A percentile compares a stretch with the other conserved stretches of the same genome.
Evolutionary conservation across 1,140 invertebrate species (phyloP).

Genomic region (Caenorhabditis latens): DNA sequence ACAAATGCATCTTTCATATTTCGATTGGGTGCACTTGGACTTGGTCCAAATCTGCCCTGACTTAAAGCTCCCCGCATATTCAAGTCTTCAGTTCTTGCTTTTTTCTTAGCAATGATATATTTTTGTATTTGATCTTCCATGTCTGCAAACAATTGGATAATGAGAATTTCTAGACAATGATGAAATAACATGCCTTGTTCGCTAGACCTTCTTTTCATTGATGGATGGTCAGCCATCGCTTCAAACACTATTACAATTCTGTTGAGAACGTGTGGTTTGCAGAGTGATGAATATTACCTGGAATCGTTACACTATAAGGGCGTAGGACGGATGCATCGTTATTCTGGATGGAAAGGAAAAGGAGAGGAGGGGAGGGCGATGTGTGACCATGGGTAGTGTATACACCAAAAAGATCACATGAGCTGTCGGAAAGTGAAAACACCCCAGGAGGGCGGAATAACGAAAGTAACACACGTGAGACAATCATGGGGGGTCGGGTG

Average conservation of each 20-base stretch:
- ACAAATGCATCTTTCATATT: neutral
- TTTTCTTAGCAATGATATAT: neutral
- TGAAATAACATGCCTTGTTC: slow-evolving; percentile 9
- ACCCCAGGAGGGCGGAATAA: slow-evolving; percentile 26
- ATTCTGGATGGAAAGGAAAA: neutral
- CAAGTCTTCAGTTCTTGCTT: neutral
- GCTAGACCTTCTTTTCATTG: neutral
- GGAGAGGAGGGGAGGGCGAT: neutral
- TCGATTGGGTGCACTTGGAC: neutral
- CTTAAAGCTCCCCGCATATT: neutral
- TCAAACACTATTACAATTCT: neutral
- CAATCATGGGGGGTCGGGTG: neutral
- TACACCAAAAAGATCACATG: slow-evolving; percentile 48
- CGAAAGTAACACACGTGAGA: slow-evolving; percentile 9
- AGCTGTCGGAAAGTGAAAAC: slow-evolving; percentile 50
- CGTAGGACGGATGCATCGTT: no score
- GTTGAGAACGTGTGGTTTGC: no score
- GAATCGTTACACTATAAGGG: neutral
- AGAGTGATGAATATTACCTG: no score
- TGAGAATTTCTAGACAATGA: neutral
- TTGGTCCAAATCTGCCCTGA: neutral
- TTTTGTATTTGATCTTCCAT: neutral
- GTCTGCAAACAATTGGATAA: neutral
- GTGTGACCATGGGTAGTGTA: slow-evolving; percentile 30
- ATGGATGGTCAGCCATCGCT: neutral